Evolutionary conservation across 1,140 invertebrate genomes (phyloP), one percentile per base, ranked within the genome.

Genomic region (Trigoniulus corallinus): DNA sequence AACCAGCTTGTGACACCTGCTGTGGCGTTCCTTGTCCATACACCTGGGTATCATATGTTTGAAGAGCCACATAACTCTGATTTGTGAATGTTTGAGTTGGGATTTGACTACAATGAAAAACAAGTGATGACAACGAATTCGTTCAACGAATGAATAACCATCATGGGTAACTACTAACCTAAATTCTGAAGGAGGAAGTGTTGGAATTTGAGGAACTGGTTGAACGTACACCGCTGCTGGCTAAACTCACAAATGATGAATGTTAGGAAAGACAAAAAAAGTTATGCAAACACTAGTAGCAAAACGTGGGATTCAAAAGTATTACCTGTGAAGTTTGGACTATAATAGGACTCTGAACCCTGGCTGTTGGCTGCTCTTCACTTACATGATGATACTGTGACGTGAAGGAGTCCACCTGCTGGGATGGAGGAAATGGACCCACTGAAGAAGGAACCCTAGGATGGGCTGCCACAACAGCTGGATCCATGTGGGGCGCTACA

Each of bases 391-490:
- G 29, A 34, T 34, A 7, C 15, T 34, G 29, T 7, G 29, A 34
- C 15, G 29, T 7, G 29, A 7, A 7, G 29, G 29, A 34, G 29
- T 34, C 7, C 29, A 34, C 29, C 15, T 34, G 29, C 29, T 34
- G 29, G n/a, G n/a, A n/a, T n/a, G n/a, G n/a, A n/a, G n/a, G n/a
- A n/a, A n/a, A n/a, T 37, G 22, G 23, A 43, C 43, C 37, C 44
- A 25, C 47, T 26, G 29, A 34, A 34, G 29, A 15, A n/a, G 56
- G 62, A 55, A 54, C 52, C 55, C 63, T 63, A 7, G 64, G 62
- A 44, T 59, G 59, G 10, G 64, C 65, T 42, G 62, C 66, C 3
- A 69, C 65, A 20, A 69, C 66, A 34, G 68, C 68, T 21, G 68
- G 68, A 54, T 70, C 68, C 59, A 66, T 63, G 47, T 67, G 65